Evolutionary conservation across 1,140 invertebrate species (phyloP), one percentile per base, ranked within the genome.

Genomic region (Penaeus japonicus): DNA sequence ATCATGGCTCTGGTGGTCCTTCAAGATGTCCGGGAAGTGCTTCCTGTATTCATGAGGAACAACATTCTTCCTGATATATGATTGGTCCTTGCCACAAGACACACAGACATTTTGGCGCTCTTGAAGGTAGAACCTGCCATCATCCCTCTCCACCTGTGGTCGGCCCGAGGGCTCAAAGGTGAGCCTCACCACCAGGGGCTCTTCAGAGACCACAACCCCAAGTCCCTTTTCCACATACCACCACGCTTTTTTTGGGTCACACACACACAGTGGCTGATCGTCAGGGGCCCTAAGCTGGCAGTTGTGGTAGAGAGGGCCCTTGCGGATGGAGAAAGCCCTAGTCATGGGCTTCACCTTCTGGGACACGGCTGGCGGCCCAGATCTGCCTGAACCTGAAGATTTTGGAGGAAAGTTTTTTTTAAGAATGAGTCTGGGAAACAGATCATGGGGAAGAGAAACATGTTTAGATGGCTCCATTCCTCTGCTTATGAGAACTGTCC

Each of bases 31-130:
- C 47, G 96, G 96, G 91, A 97, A 97, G 92, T 95, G 94, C 93
- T 95, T 96, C 83, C 96, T 94, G 92, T 97, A 97, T 93, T 97
- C 96, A 85, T 95, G 94, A 0, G 96, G 96, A 62, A 97, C 95
- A 47, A 97, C 94, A 90, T 96, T 96, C 92, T 97, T 97, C 3
- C 95, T 93, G 55, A 96, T 94, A 90, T 95, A 96, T 0, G 95
- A 94, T 77, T 96, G 94, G 0, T 92, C 92, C 5, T 92, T 91
- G 2, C 96, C 96, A 92, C 96, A 97, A 0, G 97, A 96, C 17
- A 97, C 96, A 91, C 96, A 97, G 27, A 94, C 94, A 92, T 97
- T 97, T 70, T 95, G 93, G 91, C 97, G 97, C 0, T 94, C 93
- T 75, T 47, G 47, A 18, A 62, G 62, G 3, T 73, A 65, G 54